phyloP scores from a whole-genome alignment of 2,797 vertebrate species.

The Macrochelys suwanniensis region DNA sequence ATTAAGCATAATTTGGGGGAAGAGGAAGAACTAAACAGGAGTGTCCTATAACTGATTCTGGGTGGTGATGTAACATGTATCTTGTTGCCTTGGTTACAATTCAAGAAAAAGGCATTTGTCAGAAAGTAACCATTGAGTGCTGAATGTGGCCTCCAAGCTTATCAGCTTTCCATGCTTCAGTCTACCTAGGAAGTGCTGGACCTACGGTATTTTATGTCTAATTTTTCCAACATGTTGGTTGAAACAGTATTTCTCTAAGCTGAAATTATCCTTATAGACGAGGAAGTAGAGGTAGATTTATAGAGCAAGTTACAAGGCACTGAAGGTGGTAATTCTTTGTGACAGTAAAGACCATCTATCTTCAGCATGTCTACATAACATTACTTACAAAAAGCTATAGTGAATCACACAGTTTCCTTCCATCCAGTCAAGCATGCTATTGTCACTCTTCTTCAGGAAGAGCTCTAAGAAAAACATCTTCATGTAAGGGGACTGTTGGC shows the following conservation, averaged over 20 bases:
- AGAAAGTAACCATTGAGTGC: neutral
- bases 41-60: neutral
- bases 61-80: neutral
- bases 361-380: neutral
- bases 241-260: neutral
- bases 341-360: neutral
- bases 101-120: neutral
- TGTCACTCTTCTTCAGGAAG: neutral
- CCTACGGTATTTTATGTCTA: neutral
- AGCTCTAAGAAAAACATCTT: neutral
- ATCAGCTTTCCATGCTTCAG: neutral
- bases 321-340: neutral
- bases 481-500: no score
- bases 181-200: neutral
- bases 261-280: neutral
- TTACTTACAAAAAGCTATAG: neutral
- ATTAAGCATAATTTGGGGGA: neutral
- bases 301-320: neutral
- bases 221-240: neutral
- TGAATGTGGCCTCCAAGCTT: neutral
- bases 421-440: neutral
- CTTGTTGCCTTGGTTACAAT: neutral
- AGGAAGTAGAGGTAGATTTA: neutral
- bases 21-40: neutral
- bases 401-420: neutral